These are phyloP conservation scores for Terrapene triunguis DNA, from an alignment of 2,113 vertebrate genomes.

Conservation along the genomic window DNA sequence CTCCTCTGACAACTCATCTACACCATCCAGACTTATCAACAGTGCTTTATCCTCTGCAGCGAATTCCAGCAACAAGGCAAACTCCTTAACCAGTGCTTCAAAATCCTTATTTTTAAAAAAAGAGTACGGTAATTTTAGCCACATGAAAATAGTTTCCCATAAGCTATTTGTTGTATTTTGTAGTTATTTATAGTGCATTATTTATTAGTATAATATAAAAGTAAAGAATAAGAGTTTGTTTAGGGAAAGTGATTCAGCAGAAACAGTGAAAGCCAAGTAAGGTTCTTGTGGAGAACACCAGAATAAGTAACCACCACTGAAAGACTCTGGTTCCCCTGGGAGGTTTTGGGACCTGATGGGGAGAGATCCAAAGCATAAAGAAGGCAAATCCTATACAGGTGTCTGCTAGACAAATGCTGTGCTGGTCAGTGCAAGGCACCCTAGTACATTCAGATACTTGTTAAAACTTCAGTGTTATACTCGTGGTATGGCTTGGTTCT, in stretches of 20 bases:
- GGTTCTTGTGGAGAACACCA: neutral
- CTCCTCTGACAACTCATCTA: constrained; percentile 78
- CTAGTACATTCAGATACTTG: neutral
- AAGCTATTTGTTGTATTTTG: neutral
- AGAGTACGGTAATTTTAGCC: neutral
- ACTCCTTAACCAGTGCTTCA: constrained; percentile 72
- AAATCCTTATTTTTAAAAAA: constrained; percentile 57
- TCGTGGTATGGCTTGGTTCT: neutral
- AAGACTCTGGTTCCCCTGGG: neutral
- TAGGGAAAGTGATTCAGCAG: neutral
- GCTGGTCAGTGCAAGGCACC: neutral
- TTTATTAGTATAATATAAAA: neutral
- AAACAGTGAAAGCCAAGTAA: neutral
- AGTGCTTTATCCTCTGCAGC: constrained; percentile 59
- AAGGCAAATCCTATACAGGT: neutral
- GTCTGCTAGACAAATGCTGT: neutral
- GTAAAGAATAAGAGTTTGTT: too few species aligned
- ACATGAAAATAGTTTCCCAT: neutral
- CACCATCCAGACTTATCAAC: constrained; percentile 75
- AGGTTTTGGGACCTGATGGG: neutral
- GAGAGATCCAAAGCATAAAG: neutral
- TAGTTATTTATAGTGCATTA: neutral
- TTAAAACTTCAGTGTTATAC: neutral
- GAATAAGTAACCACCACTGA: neutral
- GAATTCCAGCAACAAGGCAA: constrained; percentile 71